Percentiles rank a stretch among this genome's conserved stretches.
Conservation (phyloP, 2,888 invertebrate species). For the Priapulus caudatus region DNA sequence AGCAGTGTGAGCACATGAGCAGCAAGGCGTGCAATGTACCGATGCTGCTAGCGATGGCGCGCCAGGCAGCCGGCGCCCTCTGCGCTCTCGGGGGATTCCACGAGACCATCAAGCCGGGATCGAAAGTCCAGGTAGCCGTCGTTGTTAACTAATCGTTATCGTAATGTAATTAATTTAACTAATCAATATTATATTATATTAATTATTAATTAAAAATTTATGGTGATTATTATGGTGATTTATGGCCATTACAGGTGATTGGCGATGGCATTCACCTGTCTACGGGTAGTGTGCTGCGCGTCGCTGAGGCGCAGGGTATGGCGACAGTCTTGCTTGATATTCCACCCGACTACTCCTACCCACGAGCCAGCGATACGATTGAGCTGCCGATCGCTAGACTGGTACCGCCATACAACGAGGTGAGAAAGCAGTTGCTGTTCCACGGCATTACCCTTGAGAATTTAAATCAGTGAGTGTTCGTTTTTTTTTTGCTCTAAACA, state of each 20-base stretch:
- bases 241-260: constrained; percentile 26
- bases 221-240: too few species aligned
- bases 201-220: too few species aligned
- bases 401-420: constrained; percentile 30
- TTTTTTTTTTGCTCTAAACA: too few species aligned
- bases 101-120: constrained; percentile 38
- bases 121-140: constrained; percentile 31
- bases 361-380: constrained; percentile 31
- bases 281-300: constrained; percentile 29
- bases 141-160: not conserved
- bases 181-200: too few species aligned
- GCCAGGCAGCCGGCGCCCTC: constrained; percentile 36
- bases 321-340: constrained; percentile 30
- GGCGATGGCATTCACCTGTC: constrained; percentile 31
- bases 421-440: constrained; percentile 14
- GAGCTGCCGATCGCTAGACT: constrained; percentile 32
- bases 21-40: constrained; percentile 29
- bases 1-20: constrained; percentile 30
- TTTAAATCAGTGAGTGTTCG: too few species aligned
- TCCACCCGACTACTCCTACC: constrained; percentile 23
- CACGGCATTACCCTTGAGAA: too few species aligned
- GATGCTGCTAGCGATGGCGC: constrained; percentile 34
- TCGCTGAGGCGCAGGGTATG: constrained; percentile 35
- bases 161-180: too few species aligned
- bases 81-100: constrained; percentile 38